These are phyloP conservation scores for Drosophila miranda DNA, from an alignment of 1,140 invertebrate species.

Conservation along the genomic window DNA sequence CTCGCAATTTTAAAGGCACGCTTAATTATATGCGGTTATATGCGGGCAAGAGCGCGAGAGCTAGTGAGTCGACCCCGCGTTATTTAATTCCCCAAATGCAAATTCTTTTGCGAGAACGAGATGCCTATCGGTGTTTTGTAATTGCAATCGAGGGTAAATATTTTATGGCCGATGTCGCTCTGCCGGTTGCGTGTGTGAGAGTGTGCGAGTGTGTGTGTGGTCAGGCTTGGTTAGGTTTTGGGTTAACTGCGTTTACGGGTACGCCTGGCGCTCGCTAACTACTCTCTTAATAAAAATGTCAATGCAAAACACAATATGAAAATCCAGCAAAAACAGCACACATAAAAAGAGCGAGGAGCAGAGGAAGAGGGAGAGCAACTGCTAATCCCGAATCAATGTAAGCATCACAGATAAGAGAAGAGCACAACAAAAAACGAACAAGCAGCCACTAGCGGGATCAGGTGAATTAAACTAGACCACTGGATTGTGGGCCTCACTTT, in stretches of 20 bases:
- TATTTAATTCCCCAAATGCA: constrained; percentile 77
- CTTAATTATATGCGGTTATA: constrained; percentile 78
- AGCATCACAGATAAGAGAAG: constrained; percentile 51
- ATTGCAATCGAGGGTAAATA: constrained; percentile 78
- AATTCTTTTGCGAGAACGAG: constrained; percentile 68
- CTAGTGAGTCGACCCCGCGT: constrained; percentile 37
- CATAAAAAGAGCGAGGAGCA: constrained; percentile 10
- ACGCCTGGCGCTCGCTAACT: constrained; percentile 48
- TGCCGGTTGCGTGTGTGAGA: constrained; percentile 13
- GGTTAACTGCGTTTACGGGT: constrained; percentile 43
- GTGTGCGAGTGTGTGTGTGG: constrained; percentile 44
- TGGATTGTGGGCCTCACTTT: neutral
- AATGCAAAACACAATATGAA: constrained; percentile 66
- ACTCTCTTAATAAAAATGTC: constrained; percentile 74
- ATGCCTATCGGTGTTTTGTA: constrained; percentile 80
- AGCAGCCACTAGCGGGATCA: constrained; percentile 47
- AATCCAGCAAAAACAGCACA: constrained; percentile 48
- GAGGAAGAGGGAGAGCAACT: constrained; percentile 6
- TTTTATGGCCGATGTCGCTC: constrained; percentile 48
- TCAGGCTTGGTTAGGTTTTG: constrained; percentile 63
- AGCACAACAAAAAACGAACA: constrained; percentile 33
- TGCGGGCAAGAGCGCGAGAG: constrained; percentile 12
- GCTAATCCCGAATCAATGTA: constrained; percentile 73
- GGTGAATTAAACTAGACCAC: constrained; percentile 57
- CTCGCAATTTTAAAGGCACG: constrained; percentile 73